These are phyloP conservation scores for Gopherus flavomarginatus DNA, from an alignment of 2,113 vertebrate species.

Conservation along the genomic window DNA sequence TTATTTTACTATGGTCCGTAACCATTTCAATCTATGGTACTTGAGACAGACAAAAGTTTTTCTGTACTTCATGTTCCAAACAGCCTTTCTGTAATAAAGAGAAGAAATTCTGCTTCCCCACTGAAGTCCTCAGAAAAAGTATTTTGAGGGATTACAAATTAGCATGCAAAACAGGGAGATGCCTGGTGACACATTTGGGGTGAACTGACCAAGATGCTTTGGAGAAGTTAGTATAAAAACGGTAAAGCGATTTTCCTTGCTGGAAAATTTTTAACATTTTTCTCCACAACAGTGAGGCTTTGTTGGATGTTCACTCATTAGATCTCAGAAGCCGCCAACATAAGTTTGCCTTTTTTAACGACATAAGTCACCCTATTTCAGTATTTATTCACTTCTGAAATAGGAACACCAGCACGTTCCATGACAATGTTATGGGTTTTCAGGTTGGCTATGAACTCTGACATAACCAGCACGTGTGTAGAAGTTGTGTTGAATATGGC, in stretches of 20 bases:
- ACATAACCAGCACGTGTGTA: not conserved
- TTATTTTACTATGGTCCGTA: accelerated
- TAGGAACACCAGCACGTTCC: not conserved
- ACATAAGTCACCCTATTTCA: not conserved
- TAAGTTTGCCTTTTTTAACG: not conserved
- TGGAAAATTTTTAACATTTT: conserved; percentile 31
- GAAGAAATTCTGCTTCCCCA: not conserved
- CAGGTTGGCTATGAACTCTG: not conserved
- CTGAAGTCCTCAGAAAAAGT: not conserved
- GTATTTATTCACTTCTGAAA: not conserved
- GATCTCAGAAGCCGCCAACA: not conserved
- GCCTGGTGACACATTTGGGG: conserved; percentile 16
- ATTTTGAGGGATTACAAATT: not conserved
- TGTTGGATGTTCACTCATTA: conserved; percentile 25
- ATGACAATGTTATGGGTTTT: not conserved
- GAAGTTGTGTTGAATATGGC: conserved; percentile 14
- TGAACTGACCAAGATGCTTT: not conserved
- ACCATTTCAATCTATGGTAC: accelerated
- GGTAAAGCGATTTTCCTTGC: not conserved
- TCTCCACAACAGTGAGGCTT: conserved; percentile 4
- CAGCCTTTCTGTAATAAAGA: not conserved
- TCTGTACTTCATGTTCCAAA: not conserved
- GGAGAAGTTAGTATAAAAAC: conserved; percentile 35
- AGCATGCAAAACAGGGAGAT: not conserved
- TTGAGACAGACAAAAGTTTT: accelerated